A percentile compares a stretch with the other conserved stretches of the same genome.
phyloP scores from a whole-genome alignment of 2,797 vertebrate genomes.

The Acrossocheilus wenchowensis region DNA sequence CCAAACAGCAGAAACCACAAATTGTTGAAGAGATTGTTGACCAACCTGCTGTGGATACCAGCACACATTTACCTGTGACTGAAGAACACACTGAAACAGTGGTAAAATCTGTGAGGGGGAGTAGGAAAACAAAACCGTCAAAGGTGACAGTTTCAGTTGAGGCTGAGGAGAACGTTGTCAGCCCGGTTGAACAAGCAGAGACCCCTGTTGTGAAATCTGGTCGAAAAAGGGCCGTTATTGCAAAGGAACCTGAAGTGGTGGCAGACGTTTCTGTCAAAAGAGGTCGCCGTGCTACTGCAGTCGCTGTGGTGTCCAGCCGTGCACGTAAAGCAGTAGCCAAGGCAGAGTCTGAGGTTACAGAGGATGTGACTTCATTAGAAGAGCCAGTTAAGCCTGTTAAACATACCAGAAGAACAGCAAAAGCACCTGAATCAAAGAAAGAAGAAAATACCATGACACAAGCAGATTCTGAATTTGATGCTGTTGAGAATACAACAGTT shows the following conservation, averaged over 20 bases:
- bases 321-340: conserved; percentile 42
- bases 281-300: conserved; percentile 36
- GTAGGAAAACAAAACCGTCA: conserved; percentile 61
- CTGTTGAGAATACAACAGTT: not conserved
- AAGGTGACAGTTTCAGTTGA: conserved; percentile 17
- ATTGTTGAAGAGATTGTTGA: conserved; percentile 23
- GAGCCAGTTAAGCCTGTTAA: not conserved
- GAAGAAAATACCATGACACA: not conserved
- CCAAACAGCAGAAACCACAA: conserved; percentile 39
- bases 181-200: not conserved
- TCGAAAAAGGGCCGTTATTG: conserved; percentile 26
- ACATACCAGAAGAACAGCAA: conserved; percentile 28
- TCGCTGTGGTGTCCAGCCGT: conserved; percentile 40
- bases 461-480: not conserved
- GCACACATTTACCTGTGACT: conserved; percentile 4
- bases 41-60: conserved; percentile 29
- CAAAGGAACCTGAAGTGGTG: not conserved
- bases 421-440: not conserved
- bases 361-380: conserved; percentile 12
- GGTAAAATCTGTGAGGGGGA: conserved; percentile 58
- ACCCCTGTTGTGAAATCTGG: conserved; percentile 10
- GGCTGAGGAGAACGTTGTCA: conserved; percentile 1
- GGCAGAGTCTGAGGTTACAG: not conserved
- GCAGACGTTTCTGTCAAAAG: conserved; percentile 43
- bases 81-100: not conserved